phyloP scores from a whole-genome alignment of 92 coral and sea anemone genomes.

The Actinernus sp. region DNA sequence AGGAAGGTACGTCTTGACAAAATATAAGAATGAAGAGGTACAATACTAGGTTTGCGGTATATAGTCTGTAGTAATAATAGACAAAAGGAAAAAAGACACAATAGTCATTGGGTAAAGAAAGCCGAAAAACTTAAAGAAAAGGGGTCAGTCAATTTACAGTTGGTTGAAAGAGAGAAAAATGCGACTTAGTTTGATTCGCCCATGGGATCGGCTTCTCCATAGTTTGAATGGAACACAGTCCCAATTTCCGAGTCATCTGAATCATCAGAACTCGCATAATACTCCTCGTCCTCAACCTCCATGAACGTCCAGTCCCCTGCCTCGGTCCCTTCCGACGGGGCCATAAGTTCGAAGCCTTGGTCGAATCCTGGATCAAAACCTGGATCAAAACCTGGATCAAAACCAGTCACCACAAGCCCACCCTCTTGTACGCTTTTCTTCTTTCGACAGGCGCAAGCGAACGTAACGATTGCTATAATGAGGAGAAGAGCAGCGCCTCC shows the following conservation, averaged over 20 bases:
- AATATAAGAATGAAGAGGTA: too few species aligned
- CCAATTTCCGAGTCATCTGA: slow-evolving; percentile 29
- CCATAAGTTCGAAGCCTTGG: neutral
- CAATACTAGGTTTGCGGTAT: too few species aligned
- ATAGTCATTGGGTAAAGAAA: too few species aligned
- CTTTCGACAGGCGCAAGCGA: slow-evolving; percentile 23
- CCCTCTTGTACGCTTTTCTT: neutral
- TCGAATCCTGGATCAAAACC: slow-evolving; percentile 3
- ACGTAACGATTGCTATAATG: slow-evolving; percentile 22
- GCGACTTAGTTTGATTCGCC: too few species aligned
- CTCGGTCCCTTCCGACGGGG: neutral
- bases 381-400: slow-evolving; percentile 18
- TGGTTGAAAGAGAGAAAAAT: too few species aligned
- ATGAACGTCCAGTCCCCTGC: slow-evolving; percentile 20
- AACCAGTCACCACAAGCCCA: slow-evolving; percentile 7
- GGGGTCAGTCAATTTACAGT: too few species aligned
- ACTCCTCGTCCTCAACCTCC: slow-evolving; percentile 14
- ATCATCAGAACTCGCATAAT: slow-evolving; percentile 3
- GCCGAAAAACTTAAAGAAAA: too few species aligned
- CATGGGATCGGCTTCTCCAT: too few species aligned
- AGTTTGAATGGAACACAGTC: slow-evolving; percentile 3
- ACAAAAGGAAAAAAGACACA: too few species aligned
- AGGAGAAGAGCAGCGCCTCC: slow-evolving; percentile 26
- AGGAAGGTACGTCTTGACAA: too few species aligned
- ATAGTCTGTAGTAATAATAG: too few species aligned